These are phyloP conservation scores for Molossus alvarezi DNA, from an alignment of 2,797 vertebrate species.

Conservation along the genomic window DNA sequence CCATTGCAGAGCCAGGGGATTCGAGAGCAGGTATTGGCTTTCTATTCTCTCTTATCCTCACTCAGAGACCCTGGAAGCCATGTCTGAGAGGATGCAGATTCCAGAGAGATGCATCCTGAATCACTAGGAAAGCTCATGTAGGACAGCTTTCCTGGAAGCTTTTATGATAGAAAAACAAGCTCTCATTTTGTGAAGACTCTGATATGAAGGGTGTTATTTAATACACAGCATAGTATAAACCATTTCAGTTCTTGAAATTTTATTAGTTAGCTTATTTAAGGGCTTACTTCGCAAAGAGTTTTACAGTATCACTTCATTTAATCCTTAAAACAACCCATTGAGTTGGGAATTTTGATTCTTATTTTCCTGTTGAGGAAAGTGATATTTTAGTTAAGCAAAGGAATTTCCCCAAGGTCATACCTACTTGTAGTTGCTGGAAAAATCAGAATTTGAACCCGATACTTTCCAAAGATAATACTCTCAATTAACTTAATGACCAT, in stretches of 20 bases:
- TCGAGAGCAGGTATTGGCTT: not conserved
- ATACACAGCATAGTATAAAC: not conserved
- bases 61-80: not conserved
- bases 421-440: not conserved
- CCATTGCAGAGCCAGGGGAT: not conserved
- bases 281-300: not conserved
- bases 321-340: slow-evolving; percentile 3
- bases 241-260: not conserved
- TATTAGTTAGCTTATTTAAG: not conserved
- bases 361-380: slow-evolving; percentile 41
- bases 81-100: not conserved
- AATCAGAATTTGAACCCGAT: slow-evolving; percentile 32
- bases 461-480: not conserved
- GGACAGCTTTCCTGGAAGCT: not conserved
- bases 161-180: not conserved
- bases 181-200: slow-evolving; percentile 18
- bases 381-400: not conserved
- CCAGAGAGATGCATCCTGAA: not conserved
- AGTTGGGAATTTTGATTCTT: not conserved
- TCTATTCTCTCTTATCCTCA: not conserved
- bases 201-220: not conserved
- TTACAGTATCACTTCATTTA: not conserved
- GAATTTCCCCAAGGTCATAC: not conserved
- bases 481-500: not conserved
- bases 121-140: not conserved